Percentiles rank a stretch among this genome's conserved stretches.
Evolutionary conservation across 1,140 invertebrate species (phyloP).

Genomic region (Aplysia californica): DNA sequence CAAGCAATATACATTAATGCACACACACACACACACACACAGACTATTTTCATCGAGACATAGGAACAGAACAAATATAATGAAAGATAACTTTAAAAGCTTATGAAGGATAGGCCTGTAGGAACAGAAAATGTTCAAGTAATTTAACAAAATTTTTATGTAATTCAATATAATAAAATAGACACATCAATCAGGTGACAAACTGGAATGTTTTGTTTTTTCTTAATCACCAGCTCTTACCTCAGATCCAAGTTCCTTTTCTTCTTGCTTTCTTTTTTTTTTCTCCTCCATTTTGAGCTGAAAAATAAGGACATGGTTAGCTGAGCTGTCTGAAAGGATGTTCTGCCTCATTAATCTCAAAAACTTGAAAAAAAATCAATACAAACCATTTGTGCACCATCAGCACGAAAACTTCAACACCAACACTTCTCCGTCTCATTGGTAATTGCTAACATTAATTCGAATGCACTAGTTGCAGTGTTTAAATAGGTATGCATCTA

Average conservation of each 20-base stretch:
- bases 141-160: neutral
- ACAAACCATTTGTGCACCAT: neutral
- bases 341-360: too few relatives aligned
- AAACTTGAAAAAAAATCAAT: neutral
- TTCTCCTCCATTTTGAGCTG: conserved; percentile 16
- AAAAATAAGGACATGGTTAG: neutral
- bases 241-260: conserved; percentile 1
- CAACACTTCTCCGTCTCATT: neutral
- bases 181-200: too few relatives aligned
- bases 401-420: neutral
- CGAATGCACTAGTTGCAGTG: neutral
- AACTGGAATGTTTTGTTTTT: too few relatives aligned
- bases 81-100: too few relatives aligned
- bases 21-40: too few relatives aligned
- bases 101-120: too few relatives aligned
- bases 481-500: too few relatives aligned
- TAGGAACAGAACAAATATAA: too few relatives aligned
- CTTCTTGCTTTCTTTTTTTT: conserved; percentile 10
- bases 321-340: too few relatives aligned
- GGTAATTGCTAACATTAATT: neutral
- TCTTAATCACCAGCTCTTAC: too few relatives aligned
- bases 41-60: too few relatives aligned
- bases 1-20: too few relatives aligned
- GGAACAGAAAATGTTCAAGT: neutral
- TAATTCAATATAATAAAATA: neutral